A percentile compares a stretch with the other conserved stretches of the same genome.
Evolutionary conservation across 2,888 invertebrate species (phyloP).

Genomic region (Norana najaformis): DNA sequence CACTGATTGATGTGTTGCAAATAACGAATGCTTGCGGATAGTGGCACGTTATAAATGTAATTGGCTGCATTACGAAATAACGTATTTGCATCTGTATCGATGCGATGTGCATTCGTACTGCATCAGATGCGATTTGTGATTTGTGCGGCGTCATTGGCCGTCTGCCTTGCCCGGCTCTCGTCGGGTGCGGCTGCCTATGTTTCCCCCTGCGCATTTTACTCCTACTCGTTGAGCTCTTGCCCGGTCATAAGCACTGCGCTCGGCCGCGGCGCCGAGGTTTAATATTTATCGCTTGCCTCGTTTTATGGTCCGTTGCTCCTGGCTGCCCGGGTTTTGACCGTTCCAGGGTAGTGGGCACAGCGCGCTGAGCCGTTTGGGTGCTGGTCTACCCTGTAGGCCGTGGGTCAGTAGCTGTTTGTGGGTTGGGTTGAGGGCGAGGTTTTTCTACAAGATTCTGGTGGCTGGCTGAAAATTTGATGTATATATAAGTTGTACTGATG

Average conservation of each 20-base stretch:
- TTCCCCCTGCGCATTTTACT: slow-evolving; percentile 6
- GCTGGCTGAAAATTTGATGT: neutral
- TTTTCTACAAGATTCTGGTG: neutral
- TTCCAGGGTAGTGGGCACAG: neutral
- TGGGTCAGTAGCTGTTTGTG: neutral
- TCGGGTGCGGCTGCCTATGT: neutral
- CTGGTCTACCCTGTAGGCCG: neutral
- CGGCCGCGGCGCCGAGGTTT: neutral
- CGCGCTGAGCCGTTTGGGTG: slow-evolving; percentile 10
- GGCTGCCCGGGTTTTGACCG: neutral
- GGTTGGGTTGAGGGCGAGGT: neutral
- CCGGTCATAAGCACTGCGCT: neutral
- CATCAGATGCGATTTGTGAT: neutral
- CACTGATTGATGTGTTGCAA: neutral
- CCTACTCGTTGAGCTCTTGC: neutral
- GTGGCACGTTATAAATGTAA: neutral
- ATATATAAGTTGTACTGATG: neutral
- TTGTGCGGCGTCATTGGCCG: neutral
- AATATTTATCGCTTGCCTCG: neutral
- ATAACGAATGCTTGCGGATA: neutral
- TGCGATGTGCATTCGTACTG: neutral
- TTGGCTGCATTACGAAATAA: neutral
- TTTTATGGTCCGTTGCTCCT: slow-evolving; percentile 22
- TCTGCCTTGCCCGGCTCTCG: neutral
- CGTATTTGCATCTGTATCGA: neutral